Percentiles rank a stretch among this genome's conserved stretches.
Evolutionary conservation across 1,140 invertebrate species (phyloP).

Genomic region (Drosophila sp.): DNA sequence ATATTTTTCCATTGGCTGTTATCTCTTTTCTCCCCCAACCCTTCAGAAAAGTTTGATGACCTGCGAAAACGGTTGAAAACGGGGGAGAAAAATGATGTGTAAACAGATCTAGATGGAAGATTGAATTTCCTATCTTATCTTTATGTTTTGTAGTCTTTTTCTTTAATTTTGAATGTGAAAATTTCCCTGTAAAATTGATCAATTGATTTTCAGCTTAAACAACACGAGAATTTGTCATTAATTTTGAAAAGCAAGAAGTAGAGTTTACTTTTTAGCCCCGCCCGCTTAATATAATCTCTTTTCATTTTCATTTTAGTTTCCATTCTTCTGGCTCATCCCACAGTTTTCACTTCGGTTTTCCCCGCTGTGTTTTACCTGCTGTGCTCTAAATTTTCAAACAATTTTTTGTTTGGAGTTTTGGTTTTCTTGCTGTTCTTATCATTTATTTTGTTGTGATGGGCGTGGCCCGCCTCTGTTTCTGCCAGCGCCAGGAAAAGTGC

Average conservation of each 20-base stretch:
- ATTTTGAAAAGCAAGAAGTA: slow-evolving; percentile 6
- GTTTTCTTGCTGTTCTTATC: slow-evolving; percentile 9
- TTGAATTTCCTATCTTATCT: slow-evolving; percentile 16
- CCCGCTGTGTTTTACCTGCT: slow-evolving; percentile 39
- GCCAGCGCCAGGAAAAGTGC: slow-evolving; percentile 10
- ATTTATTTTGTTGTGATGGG: slow-evolving; percentile 19
- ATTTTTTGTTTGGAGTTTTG: slow-evolving; percentile 22
- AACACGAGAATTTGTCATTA: slow-evolving; percentile 39
- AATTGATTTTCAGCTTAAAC: slow-evolving; percentile 32
- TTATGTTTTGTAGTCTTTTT: not conserved
- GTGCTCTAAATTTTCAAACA: slow-evolving; percentile 41
- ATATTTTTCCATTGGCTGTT: slow-evolving; percentile 7
- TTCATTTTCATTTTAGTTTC: slow-evolving; percentile 21
- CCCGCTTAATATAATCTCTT: slow-evolving; percentile 15
- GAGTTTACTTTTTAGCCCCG: not conserved
- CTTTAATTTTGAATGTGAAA: not conserved
- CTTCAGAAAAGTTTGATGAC: slow-evolving; percentile 71
- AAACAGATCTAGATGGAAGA: slow-evolving; percentile 49
- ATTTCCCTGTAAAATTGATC: slow-evolving; percentile 32
- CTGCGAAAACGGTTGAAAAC: slow-evolving; percentile 42
- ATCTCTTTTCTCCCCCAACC: slow-evolving; percentile 27
- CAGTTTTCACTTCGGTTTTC: slow-evolving; percentile 14
- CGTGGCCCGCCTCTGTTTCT: slow-evolving; percentile 20
- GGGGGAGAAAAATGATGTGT: slow-evolving; percentile 39
- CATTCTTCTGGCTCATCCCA: not conserved